Evolutionary conservation across 2,888 invertebrate genomes (phyloP).

Genomic region (Parnassius mnemosyne): DNA sequence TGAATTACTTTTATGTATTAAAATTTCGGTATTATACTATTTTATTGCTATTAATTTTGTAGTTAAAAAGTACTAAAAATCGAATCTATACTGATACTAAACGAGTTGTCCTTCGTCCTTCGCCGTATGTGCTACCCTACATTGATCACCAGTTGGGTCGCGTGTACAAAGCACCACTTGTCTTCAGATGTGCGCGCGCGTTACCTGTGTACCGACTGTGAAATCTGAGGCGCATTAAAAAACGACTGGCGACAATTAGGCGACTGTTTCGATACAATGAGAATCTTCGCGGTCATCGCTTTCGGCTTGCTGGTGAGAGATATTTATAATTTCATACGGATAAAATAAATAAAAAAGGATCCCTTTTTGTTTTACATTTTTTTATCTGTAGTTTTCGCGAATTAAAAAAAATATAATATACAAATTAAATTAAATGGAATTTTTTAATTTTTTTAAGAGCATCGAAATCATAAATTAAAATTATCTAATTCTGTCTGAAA

Average conservation of each 20-base stretch:
- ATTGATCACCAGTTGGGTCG: constrained; percentile 8
- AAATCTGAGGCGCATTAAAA: constrained; percentile 48
- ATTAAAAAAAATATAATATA: too few relatives aligned
- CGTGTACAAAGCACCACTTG: constrained; percentile 30
- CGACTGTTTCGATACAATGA: constrained; percentile 22
- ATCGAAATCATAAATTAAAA: too few relatives aligned
- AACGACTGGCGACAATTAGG: constrained; percentile 34
- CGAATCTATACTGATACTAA: neutral
- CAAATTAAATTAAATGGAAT: too few relatives aligned
- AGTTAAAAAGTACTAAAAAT: too few relatives aligned
- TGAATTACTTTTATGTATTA: too few relatives aligned
- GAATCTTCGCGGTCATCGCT: constrained; percentile 20
- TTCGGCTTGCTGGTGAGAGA: constrained; percentile 22
- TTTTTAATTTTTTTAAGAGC: too few relatives aligned
- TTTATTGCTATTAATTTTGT: too few relatives aligned
- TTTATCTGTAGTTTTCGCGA: too few relatives aligned
- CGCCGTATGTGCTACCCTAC: constrained; percentile 23
- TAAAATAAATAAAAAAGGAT: too few relatives aligned
- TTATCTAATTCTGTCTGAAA: too few relatives aligned
- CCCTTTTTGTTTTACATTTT: too few relatives aligned
- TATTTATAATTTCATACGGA: neutral
- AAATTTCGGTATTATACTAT: too few relatives aligned
- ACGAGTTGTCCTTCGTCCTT: constrained; percentile 14
- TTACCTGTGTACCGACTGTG: constrained; percentile 52
- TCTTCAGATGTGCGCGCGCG: constrained; percentile 61